Evolutionary conservation across 2,797 vertebrate genomes (phyloP).

Genomic region (Poecilia picta): DNA sequence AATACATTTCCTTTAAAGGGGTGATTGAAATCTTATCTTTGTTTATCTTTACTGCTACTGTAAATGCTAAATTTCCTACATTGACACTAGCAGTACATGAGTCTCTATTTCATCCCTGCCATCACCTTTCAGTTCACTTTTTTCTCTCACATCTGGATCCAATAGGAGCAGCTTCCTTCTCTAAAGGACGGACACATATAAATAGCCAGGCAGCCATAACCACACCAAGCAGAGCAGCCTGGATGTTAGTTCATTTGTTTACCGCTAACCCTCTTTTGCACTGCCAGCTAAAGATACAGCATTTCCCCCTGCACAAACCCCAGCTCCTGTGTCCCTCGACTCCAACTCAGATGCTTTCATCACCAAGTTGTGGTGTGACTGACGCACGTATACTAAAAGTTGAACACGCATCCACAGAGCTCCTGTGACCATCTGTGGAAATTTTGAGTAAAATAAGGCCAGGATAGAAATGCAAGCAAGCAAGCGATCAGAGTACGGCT

Average conservation of each 20-base stretch:
- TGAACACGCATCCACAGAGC: conserved; percentile 28
- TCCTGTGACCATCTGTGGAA: conserved; percentile 63
- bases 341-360: conserved; percentile 46
- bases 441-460: conserved; percentile 61
- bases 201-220: conserved; percentile 79
- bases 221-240: conserved; percentile 72
- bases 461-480: conserved; percentile 50
- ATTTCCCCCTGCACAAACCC: conserved; percentile 26
- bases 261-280: conserved; percentile 54
- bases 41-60: conserved; percentile 12
- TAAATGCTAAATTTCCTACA: conserved; percentile 16
- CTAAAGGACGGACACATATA: conserved; percentile 76
- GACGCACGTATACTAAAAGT: conserved; percentile 44
- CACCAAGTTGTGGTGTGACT: conserved; percentile 49
- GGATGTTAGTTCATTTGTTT: conserved; percentile 64
- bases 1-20: conserved; percentile 10
- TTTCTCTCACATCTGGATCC: conserved; percentile 82
- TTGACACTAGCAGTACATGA: conserved; percentile 32
- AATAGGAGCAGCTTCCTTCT: conserved; percentile 79
- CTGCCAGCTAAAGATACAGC: conserved; percentile 53
- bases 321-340: conserved; percentile 26
- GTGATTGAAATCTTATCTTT: conserved; percentile 3
- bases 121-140: conserved; percentile 67
- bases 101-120: conserved; percentile 42
- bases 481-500: conserved; percentile 50